Evolutionary conservation across 1,140 invertebrate species (phyloP).

Genomic region (Drosophila kurseongensis): DNA sequence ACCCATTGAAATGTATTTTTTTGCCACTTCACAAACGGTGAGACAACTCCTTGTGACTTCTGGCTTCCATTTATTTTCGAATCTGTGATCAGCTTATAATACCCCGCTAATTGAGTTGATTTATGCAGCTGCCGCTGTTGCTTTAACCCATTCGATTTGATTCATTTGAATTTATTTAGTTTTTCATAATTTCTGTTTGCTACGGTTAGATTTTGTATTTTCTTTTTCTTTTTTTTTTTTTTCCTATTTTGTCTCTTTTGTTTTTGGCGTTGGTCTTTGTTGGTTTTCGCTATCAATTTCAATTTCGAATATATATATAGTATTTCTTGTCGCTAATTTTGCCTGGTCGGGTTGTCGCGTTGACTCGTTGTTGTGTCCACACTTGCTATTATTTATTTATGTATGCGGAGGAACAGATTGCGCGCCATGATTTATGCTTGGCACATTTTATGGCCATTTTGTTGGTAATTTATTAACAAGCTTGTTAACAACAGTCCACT

Average conservation of each 20-base stretch:
- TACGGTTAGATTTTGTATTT: slow-evolving; percentile 6
- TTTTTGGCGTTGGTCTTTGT: slow-evolving; percentile 25
- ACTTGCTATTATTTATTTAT: slow-evolving; percentile 82
- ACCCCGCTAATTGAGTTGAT: slow-evolving; percentile 79
- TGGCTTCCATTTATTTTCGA: slow-evolving; percentile 36
- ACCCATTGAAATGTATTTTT: slow-evolving; percentile 14
- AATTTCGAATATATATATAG: slow-evolving; percentile 62
- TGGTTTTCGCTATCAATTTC: slow-evolving; percentile 67
- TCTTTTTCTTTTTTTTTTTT: slow-evolving; percentile 6
- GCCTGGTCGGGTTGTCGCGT: slow-evolving; percentile 52
- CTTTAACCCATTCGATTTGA: slow-evolving; percentile 50
- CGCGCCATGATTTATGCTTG: slow-evolving; percentile 76
- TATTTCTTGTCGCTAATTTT: slow-evolving; percentile 61
- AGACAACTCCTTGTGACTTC: slow-evolving; percentile 38
- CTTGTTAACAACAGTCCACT: slow-evolving; percentile 78
- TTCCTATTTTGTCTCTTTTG: slow-evolving; percentile 16
- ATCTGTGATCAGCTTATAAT: slow-evolving; percentile 62
- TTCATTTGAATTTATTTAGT: slow-evolving; percentile 79
- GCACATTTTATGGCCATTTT: slow-evolving; percentile 83
- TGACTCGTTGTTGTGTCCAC: slow-evolving; percentile 63
- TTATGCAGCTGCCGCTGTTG: slow-evolving; percentile 67
- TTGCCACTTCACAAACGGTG: slow-evolving; percentile 5
- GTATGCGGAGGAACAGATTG: slow-evolving; percentile 60
- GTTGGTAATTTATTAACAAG: slow-evolving; percentile 84
- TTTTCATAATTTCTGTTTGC: slow-evolving; percentile 50